A percentile compares a stretch with the other conserved stretches of the same genome.
phyloP scores from a whole-genome alignment of 2,797 vertebrate species.

The Lepidocolaptes lacrymiger region DNA sequence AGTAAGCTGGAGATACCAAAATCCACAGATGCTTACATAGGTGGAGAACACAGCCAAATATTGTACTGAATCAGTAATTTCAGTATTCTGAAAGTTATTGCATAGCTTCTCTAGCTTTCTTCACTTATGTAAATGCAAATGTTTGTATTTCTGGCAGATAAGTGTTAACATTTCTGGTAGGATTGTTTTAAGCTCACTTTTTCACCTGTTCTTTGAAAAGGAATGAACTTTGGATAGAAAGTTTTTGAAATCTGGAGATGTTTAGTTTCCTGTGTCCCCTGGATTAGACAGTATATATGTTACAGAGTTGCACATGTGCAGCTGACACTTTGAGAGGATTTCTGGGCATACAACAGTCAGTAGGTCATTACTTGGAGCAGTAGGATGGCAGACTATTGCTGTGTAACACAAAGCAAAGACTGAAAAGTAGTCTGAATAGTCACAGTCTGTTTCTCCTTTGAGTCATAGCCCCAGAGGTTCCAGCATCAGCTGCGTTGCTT shows the following conservation, averaged over 20 bases:
- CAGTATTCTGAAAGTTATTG: background rate
- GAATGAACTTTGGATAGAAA: background rate
- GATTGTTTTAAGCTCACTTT: conserved; percentile 10
- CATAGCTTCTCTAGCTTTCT: background rate
- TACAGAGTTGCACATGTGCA: background rate
- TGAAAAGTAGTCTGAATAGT: background rate
- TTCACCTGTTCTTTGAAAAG: background rate
- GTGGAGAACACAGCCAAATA: background rate
- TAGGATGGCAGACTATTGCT: background rate
- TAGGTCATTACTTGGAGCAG: background rate
- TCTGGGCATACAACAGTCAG: background rate
- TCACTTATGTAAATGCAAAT: background rate
- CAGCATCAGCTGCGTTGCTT: background rate
- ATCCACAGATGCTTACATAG: background rate
- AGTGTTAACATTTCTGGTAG: background rate
- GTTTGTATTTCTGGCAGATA: background rate
- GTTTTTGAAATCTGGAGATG: background rate
- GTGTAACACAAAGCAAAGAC: background rate
- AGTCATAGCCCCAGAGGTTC: conserved; percentile 17
- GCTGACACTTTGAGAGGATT: background rate
- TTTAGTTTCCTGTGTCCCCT: background rate
- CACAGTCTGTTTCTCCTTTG: conserved; percentile 22
- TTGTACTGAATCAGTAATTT: background rate
- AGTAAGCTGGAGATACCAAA: background rate
- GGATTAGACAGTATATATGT: background rate